A percentile compares a stretch with the other conserved stretches of the same genome.
Evolutionary conservation across 2,797 vertebrate species (phyloP).

Genomic region (Megalops cyprinoides): DNA sequence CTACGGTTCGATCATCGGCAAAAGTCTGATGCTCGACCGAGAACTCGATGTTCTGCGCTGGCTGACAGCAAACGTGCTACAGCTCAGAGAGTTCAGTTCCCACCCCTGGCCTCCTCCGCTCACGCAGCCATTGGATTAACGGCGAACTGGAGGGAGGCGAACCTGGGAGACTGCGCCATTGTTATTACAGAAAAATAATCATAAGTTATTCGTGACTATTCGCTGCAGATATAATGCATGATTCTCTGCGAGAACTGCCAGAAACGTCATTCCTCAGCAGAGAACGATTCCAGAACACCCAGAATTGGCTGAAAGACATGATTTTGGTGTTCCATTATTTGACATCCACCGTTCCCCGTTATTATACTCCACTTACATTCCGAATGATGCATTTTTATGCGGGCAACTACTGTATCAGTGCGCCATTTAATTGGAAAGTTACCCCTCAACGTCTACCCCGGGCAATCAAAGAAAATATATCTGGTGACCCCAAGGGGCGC

Average conservation of each 20-base stretch:
- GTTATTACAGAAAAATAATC: slow-evolving; percentile 54
- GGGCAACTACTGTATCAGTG: slow-evolving; percentile 40
- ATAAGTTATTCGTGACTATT: slow-evolving; percentile 52
- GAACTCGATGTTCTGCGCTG: slow-evolving; percentile 31
- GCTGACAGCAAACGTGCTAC: slow-evolving; percentile 62
- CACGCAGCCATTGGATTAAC: slow-evolving; percentile 78
- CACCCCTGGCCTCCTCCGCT: slow-evolving; percentile 71
- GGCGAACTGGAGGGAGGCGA: slow-evolving; percentile 72
- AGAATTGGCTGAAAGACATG: slow-evolving; percentile 20
- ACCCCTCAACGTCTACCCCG: slow-evolving; percentile 68
- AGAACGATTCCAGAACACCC: background rate
- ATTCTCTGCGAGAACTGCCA: slow-evolving; percentile 7
- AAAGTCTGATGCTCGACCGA: background rate
- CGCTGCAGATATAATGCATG: background rate
- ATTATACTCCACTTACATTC: background rate
- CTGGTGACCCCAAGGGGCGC: slow-evolving; percentile 69
- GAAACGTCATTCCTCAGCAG: slow-evolving; percentile 7
- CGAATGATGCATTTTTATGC: slow-evolving; percentile 9
- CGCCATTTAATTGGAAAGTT: slow-evolving; percentile 79
- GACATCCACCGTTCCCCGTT: background rate
- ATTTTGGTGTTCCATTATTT: slow-evolving; percentile 10
- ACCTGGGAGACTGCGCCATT: slow-evolving; percentile 77
- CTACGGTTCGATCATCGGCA: background rate
- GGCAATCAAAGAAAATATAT: slow-evolving; percentile 71
- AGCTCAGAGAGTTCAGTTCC: slow-evolving; percentile 57